Evolutionary conservation across 1,140 invertebrate genomes (phyloP).

Genomic region (Drosophila mayri): DNA sequence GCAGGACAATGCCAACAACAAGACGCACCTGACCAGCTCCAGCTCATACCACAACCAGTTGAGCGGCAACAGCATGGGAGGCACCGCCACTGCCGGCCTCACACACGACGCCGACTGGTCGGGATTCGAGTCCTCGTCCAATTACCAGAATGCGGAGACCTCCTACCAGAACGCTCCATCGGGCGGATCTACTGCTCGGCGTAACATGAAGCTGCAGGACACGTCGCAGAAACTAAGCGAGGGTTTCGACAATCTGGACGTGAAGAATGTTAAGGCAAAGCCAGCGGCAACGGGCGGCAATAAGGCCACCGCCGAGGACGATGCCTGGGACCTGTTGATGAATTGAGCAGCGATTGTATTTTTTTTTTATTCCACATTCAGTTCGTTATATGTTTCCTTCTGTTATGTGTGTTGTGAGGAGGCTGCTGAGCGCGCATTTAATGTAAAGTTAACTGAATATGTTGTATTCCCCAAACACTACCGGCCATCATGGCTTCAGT

Average conservation of each 20-base stretch:
- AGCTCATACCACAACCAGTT: constrained; percentile 78
- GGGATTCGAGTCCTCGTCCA: constrained; percentile 61
- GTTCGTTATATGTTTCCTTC: constrained; percentile 59
- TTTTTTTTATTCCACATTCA: constrained; percentile 26
- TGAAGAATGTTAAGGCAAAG: constrained; percentile 83
- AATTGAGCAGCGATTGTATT: constrained; percentile 78
- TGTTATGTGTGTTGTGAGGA: constrained; percentile 58
- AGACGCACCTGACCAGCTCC: constrained; percentile 73
- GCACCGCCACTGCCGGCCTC: constrained; percentile 39
- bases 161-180: constrained; percentile 78
- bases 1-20: constrained; percentile 72
- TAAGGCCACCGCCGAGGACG: constrained; percentile 85
- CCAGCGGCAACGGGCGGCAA: constrained; percentile 63
- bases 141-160: constrained; percentile 71
- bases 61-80: constrained; percentile 30
- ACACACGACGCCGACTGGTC: constrained; percentile 73
- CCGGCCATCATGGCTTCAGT: constrained; percentile 14
- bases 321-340: constrained; percentile 87
- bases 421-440: constrained; percentile 72
- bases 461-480: constrained; percentile 49
- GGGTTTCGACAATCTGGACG: constrained; percentile 86
- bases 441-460: constrained; percentile 61
- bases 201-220: constrained; percentile 73
- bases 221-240: constrained; percentile 83
- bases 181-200: constrained; percentile 55